phyloP scores from a whole-genome alignment of 2,113 vertebrate species.

The Callionymus lyra region DNA sequence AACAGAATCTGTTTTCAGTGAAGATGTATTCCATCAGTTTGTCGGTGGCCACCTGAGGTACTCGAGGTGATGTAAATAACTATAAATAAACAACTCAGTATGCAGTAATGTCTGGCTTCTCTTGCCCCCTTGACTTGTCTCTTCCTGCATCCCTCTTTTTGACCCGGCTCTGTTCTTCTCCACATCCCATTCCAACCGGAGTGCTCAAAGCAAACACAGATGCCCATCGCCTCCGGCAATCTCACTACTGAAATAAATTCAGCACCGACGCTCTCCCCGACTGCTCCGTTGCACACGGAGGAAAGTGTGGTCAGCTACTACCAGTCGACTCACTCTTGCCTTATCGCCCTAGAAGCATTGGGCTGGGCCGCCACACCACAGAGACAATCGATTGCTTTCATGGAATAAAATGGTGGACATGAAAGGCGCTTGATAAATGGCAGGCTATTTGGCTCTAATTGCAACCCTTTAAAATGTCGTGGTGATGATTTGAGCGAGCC shows the following conservation, averaged over 20 bases:
- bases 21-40: too few species aligned
- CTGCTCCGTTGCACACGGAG: conserved; percentile 40
- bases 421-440: conserved; percentile 61
- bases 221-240: conserved; percentile 31
- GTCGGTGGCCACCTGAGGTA: too few species aligned
- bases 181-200: conserved; percentile 19
- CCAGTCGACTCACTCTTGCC: conserved; percentile 23
- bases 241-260: conserved; percentile 15
- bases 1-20: too few species aligned
- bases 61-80: conserved; percentile 25
- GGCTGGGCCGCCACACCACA: conserved; percentile 34
- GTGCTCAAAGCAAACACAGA: conserved; percentile 34
- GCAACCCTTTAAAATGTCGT: conserved; percentile 61
- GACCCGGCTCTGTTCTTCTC: conserved; percentile 25
- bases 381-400: conserved; percentile 59
- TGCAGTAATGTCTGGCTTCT: conserved; percentile 2
- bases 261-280: conserved; percentile 28
- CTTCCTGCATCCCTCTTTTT: conserved; percentile 17
- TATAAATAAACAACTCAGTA: conserved; percentile 30
- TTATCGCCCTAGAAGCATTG: conserved; percentile 27
- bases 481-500: conserved; percentile 54
- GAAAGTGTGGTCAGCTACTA: conserved; percentile 30
- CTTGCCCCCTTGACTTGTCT: conserved; percentile 5
- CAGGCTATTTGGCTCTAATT: conserved; percentile 59
- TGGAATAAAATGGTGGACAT: conserved; percentile 59